phyloP scores from a whole-genome alignment of 1,140 invertebrate species.

The Drosophila ananassae region DNA sequence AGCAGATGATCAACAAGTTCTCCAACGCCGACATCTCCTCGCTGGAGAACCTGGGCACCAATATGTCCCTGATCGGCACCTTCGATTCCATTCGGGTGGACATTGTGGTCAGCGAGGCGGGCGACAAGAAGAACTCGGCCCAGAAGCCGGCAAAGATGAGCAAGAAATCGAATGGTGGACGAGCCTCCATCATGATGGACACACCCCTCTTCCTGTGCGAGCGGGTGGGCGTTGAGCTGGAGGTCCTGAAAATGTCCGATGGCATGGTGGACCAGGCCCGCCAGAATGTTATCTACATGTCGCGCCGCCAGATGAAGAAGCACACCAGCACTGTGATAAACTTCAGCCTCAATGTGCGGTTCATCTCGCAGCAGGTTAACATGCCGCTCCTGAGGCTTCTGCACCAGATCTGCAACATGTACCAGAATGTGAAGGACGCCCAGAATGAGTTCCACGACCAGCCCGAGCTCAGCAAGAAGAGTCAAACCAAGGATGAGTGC shows the following conservation, averaged over 20 bases:
- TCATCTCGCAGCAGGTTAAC: conserved; percentile 96
- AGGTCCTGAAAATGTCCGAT: conserved; percentile 94
- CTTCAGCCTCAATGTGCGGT: conserved; percentile 93
- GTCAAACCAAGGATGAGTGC: conserved; percentile 79
- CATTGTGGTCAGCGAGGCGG: conserved; percentile 95
- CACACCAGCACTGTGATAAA: conserved; percentile 95
- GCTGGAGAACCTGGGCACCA: conserved; percentile 94
- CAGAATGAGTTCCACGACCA: conserved; percentile 94
- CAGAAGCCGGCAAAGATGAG: conserved; percentile 62
- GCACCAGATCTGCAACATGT: conserved; percentile 99
- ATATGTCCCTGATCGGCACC: conserved; percentile 93
- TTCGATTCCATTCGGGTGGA: conserved; percentile 96
- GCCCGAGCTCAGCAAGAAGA: conserved; percentile 85
- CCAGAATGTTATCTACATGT: conserved; percentile 93
- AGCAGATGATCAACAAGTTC: conserved; percentile 89
- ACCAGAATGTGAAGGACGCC: conserved; percentile 98
- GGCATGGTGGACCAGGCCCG: conserved; percentile 94
- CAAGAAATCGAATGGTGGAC: conserved; percentile 84
- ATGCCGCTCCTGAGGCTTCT: conserved; percentile 96
- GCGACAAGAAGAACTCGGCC: conserved; percentile 77
- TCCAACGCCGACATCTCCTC: conserved; percentile 85
- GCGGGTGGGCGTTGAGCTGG: conserved; percentile 94
- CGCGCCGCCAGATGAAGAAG: conserved; percentile 93
- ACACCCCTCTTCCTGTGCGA: conserved; percentile 96
- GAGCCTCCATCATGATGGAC: conserved; percentile 89